Percentiles rank a stretch among this genome's conserved stretches.
These are phyloP conservation scores for Phocoena sinus DNA, from an alignment of 2,113 vertebrate genomes.

Conservation along the genomic window DNA sequence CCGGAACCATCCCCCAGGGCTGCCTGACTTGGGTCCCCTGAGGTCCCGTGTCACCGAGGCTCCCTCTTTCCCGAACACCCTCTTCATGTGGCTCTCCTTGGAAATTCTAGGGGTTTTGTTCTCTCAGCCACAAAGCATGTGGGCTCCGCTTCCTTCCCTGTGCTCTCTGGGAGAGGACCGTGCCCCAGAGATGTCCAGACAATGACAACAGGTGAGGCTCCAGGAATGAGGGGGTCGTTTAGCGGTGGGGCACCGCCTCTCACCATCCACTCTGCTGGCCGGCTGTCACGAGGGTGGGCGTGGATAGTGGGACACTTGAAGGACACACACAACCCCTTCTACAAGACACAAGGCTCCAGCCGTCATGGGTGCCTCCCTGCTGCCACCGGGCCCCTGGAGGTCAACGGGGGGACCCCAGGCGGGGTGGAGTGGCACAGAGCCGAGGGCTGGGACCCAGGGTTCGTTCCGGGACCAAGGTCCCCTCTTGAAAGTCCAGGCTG, in stretches of 20 bases:
- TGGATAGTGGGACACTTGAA: neutral
- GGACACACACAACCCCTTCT: neutral
- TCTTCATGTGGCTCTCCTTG: neutral
- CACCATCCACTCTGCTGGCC: neutral
- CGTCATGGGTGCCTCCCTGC: too few species aligned
- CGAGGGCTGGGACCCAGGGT: neutral
- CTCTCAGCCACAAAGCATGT: fast-evolving
- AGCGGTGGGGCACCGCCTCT: neutral
- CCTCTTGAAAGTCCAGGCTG: neutral
- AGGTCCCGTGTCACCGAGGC: neutral
- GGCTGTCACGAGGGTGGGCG: neutral
- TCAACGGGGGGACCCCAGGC: too few species aligned
- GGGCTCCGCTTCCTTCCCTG: neutral
- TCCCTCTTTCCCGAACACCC: neutral
- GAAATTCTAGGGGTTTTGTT: neutral
- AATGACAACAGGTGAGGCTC: neutral
- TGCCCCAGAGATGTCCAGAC: neutral
- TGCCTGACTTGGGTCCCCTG: neutral
- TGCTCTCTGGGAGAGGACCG: neutral
- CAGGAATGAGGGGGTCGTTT: neutral
- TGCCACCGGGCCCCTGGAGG: neutral
- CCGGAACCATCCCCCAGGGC: neutral
- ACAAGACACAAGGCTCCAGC: neutral
- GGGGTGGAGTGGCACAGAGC: neutral
- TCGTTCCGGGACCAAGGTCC: too few species aligned